Evolutionary conservation across 2,797 vertebrate genomes (phyloP).

Genomic region (Danio tinwini): DNA sequence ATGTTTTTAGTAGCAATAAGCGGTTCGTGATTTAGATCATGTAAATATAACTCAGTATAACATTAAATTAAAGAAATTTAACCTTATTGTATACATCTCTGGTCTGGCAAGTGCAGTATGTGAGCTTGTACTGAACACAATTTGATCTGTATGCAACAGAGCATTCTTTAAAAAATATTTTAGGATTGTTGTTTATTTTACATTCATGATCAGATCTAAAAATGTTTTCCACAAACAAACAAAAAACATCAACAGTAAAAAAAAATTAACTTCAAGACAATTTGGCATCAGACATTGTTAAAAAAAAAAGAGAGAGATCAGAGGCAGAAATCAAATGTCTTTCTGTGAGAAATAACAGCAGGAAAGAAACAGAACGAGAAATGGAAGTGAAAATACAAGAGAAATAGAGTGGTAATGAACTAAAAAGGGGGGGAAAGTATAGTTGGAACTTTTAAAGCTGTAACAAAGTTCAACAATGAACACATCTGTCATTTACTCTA

Average conservation of each 20-base stretch:
- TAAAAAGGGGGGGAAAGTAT: not conserved
- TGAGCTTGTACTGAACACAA: too few relatives aligned
- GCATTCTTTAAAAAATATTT: not conserved
- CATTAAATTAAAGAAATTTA: too few relatives aligned
- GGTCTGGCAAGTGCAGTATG: too few relatives aligned
- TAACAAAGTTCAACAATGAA: not conserved
- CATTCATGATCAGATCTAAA: not conserved
- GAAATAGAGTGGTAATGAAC: not conserved
- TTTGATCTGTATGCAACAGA: not conserved
- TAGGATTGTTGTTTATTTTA: not conserved
- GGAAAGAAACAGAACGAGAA: not conserved
- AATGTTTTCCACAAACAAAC: not conserved
- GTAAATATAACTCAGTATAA: too few relatives aligned
- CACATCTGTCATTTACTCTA: not conserved
- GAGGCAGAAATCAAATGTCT: conserved; percentile 1
- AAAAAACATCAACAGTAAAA: not conserved
- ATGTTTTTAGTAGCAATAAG: too few relatives aligned
- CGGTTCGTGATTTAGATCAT: too few relatives aligned
- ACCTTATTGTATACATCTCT: too few relatives aligned
- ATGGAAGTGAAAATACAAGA: not conserved
- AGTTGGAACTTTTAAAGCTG: too few relatives aligned
- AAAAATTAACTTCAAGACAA: not conserved
- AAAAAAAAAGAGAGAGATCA: not conserved
- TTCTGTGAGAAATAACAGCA: conserved; percentile 10
- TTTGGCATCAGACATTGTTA: conserved; percentile 1